phyloP scores from a whole-genome alignment of 1,140 invertebrate species.

The Trigoniulus corallinus region DNA sequence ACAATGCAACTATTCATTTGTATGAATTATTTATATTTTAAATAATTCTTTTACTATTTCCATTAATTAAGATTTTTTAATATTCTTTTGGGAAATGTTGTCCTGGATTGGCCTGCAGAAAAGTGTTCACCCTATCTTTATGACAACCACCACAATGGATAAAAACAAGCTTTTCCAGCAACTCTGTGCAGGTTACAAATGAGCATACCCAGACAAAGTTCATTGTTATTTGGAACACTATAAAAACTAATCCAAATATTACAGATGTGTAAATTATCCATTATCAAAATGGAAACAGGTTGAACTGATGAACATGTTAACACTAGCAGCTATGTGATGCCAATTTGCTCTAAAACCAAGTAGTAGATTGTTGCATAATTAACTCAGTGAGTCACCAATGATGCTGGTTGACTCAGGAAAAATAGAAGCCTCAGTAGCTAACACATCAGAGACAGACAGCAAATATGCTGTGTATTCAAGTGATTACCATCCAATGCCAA shows the following conservation, averaged over 20 bases:
- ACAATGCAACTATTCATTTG: no score
- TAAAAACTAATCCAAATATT: background rate
- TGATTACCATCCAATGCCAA: background rate
- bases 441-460: no score
- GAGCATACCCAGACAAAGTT: background rate
- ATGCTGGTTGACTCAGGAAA: background rate
- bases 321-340: background rate
- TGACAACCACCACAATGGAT: slow-evolving; percentile 1
- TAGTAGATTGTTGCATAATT: background rate
- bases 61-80: no score
- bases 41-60: no score
- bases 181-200: background rate
- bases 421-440: no score
- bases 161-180: background rate
- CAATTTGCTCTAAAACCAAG: background rate
- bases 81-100: no score
- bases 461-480: no score
- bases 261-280: background rate
- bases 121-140: no score
- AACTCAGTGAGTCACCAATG: no score
- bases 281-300: background rate
- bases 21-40: no score
- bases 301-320: background rate
- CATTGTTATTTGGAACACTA: background rate
- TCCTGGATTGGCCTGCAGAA: no score